Conservation (phyloP, 1,140 invertebrate genomes). For the Temnothorax longispinosus region DNA sequence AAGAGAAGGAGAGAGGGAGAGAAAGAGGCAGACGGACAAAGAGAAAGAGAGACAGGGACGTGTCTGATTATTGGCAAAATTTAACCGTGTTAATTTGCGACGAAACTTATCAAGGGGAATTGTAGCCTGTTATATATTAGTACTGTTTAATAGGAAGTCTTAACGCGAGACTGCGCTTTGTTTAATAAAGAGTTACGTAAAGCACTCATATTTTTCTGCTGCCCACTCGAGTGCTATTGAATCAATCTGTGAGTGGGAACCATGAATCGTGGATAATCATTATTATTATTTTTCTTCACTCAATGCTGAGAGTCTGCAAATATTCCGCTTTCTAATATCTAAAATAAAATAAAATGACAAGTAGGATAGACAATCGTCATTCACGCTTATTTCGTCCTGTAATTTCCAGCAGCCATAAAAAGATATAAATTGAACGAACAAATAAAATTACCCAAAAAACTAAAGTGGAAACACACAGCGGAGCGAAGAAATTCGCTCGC, state of each 20-base stretch:
- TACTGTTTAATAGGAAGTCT: not conserved
- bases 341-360: constrained; percentile 18
- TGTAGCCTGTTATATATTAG: constrained; percentile 16
- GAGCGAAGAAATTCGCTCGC: constrained; percentile 42
- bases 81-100: constrained; percentile 3
- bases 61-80: not conserved
- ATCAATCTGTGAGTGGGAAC: constrained; percentile 53
- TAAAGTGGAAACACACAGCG: constrained; percentile 34
- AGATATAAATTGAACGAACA: not conserved
- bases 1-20: not conserved
- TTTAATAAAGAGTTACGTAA: constrained; percentile 46
- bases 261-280: constrained; percentile 30
- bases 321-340: constrained; percentile 55
- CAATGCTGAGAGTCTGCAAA: not conserved
- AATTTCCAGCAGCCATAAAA: not conserved
- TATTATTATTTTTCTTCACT: constrained; percentile 26
- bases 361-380: constrained; percentile 26
- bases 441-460: not conserved
- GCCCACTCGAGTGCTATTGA: constrained; percentile 45
- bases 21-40: not conserved
- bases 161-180: not conserved
- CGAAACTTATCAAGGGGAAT: constrained; percentile 9
- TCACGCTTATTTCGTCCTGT: not conserved
- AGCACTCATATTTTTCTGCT: constrained; percentile 62
- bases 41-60: not conserved